Base-by-base conservation (phyloP, 1,140 invertebrate genomes). In the Bombus haemorrhoidalis region DNA sequence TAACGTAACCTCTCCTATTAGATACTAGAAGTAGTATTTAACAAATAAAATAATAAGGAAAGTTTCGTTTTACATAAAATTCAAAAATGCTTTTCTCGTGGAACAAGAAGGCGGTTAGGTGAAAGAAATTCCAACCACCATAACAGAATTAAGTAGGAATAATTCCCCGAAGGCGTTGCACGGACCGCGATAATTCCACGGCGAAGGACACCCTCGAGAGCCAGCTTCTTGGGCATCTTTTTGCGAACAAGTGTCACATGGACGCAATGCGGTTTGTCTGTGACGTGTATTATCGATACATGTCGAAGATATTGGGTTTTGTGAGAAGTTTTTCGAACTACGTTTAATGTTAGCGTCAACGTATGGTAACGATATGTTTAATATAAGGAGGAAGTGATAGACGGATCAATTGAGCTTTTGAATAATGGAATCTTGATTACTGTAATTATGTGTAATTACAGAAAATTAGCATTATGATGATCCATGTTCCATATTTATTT, bases 201-300 rank as follows among this genome's bases (percentile, higher is more conserved):
- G 37, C 39, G 76, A 78, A 78, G 76, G 76, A 78, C 76, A 78
- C 59, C 22, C 28, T 78, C 69, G 25, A 72, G 13, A n/a, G 69
- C 2, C 12, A 4, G 13, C 15, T 15, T 41, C 57, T 43, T 73
- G 8, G 15, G 18, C n/a, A n/a, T 73, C 15, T n/a, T 73, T 73
- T 43, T 43, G 1, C n/a, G 25, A 73, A 47, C 71, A 73, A 73
- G 41, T 73, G 71, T 73, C 71, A 15, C 41, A 43, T 73, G 41
- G 15, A 73, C 41, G 8, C 41, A 43, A 32, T 73, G 71, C n/a
- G 71, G 71, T 73, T 32, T 73, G 9, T 43, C 41, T 32, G n/a
- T 5, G 71, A n/a, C n/a, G n/a, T 73, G 28, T 22, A 41, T 13
- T 12, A 22, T 28, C 39, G 39, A 41, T 32, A 43, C 39, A 72